Evolutionary conservation across 2,113 vertebrate genomes (phyloP), one percentile per base, ranked within the genome.

Genomic region (Atherinomorus stipes): DNA sequence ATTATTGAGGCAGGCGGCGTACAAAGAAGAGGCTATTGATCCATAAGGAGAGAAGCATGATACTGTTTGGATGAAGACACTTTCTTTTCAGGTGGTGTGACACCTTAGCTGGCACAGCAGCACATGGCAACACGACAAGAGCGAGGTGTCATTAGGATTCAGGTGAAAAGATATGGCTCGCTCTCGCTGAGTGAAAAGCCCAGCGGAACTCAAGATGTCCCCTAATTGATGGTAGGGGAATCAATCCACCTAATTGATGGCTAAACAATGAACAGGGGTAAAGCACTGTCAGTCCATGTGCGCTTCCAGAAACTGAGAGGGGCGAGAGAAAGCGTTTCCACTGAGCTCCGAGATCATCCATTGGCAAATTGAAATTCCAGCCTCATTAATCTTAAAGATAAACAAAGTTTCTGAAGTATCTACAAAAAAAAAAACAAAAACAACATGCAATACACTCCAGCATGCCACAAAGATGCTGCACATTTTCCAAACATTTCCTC

Each of bases 61-160:
- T 91, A 90, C 84, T 72, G 79, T 45, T 64, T 71, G 82, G 81
- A 82, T 68, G 51, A 47, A 73, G 90, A 94, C 93, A 95, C 94
- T 95, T 95, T 95, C 94, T 94, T 94, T 95, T 94, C 89, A 94
- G 87, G 60, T 74, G 64, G 65, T 38, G 53, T 84, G 92, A 94
- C 92, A 94, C 90, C 84, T 78, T 85, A 93, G 88, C 90, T 91
- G 91, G 88, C 88, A 86, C 68, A 19, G 63, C 50, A 58, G 78
- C 87, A 85, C 90, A 82, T 67, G 85, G 82, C 50, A 45, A 80
- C 90, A 89, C 86, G 75, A 72, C 74, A 74, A 71, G 53, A 76
- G 66, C 7, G 63, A 88, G 81, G 85, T 70, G 85, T 91, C 88
- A 85, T 78, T 88, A 68, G 80, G 62, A 64, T 22, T 53, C 25